These are phyloP conservation scores for Zaprionus gabonicus DNA, from an alignment of 1,140 invertebrate species.

Conservation along the genomic window DNA sequence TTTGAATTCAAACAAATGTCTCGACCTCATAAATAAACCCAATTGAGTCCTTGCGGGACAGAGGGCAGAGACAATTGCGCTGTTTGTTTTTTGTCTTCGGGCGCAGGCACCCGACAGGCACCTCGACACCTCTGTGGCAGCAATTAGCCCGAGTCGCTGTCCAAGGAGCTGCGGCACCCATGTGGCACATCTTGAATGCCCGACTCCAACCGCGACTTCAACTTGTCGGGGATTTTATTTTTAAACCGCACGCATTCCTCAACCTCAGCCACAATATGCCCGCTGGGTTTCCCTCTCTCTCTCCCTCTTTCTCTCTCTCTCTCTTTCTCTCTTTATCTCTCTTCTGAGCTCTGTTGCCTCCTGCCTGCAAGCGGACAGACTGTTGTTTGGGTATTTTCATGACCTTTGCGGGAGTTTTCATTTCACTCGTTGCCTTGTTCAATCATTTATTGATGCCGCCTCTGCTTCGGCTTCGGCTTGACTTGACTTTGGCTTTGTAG, in stretches of 20 bases:
- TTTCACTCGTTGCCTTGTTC: slow-evolving; percentile 69
- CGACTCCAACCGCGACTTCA: not conserved
- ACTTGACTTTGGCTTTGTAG: slow-evolving; percentile 46
- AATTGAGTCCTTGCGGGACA: slow-evolving; percentile 41
- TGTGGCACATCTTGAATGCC: slow-evolving; percentile 58
- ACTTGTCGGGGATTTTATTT: slow-evolving; percentile 63
- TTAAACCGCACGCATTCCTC: slow-evolving; percentile 76
- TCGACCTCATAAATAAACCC: slow-evolving; percentile 68
- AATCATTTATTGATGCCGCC: slow-evolving; percentile 79
- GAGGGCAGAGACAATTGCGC: slow-evolving; percentile 1
- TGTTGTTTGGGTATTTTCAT: slow-evolving; percentile 70
- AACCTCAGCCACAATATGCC: slow-evolving; percentile 41
- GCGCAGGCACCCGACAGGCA: not conserved
- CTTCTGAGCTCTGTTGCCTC: slow-evolving; percentile 27
- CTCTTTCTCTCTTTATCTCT: slow-evolving; percentile 15
- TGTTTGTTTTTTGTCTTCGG: slow-evolving; percentile 27
- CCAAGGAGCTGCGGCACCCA: slow-evolving; percentile 50
- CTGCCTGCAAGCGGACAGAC: slow-evolving; percentile 30
- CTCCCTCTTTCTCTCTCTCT: slow-evolving; percentile 13
- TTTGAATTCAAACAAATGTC: slow-evolving; percentile 77
- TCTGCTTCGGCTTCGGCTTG: slow-evolving; percentile 19
- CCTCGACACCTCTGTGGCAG: slow-evolving; percentile 40
- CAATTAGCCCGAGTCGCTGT: slow-evolving; percentile 58
- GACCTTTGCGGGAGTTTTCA: slow-evolving; percentile 79
- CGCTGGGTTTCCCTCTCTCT: slow-evolving; percentile 49